Conservation (phyloP, 2,797 vertebrate species). For the Agapornis canus region DNA sequence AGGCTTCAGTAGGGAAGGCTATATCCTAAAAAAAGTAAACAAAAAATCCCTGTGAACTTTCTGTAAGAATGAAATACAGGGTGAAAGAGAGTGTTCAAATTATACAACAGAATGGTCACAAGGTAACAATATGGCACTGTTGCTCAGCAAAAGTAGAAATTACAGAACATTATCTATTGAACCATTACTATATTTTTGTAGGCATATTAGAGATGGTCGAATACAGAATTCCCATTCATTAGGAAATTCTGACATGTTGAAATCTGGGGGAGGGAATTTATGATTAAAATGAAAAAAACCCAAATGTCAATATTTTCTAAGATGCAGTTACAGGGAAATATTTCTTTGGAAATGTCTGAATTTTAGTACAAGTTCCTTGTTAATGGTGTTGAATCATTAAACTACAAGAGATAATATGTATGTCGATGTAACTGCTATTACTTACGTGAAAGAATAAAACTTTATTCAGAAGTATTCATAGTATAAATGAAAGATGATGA, state of each 20-base stretch:
- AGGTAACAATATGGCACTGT: neutral
- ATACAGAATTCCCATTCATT: neutral
- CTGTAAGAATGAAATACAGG: neutral
- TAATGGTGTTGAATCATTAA: neutral
- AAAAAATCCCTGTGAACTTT: neutral
- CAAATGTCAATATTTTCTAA: neutral
- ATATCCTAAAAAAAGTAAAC: neutral
- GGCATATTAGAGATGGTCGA: neutral
- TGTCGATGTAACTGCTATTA: neutral
- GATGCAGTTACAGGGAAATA: neutral
- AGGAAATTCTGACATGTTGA: neutral
- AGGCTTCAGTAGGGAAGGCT: neutral
- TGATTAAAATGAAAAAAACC: constrained; percentile 6
- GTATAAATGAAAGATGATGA: neutral
- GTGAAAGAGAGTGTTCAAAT: neutral
- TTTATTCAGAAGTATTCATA: neutral
- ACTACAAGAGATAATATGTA: neutral
- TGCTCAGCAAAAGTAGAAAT: neutral
- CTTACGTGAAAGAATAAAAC: neutral
- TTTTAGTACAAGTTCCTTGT: neutral
- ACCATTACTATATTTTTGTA: neutral
- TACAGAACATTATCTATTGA: neutral
- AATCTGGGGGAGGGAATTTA: neutral
- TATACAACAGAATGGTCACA: neutral
- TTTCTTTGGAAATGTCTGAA: constrained; percentile 6